Evolutionary conservation across 1,140 invertebrate genomes (phyloP).

Genomic region (Dysdera silvatica): DNA sequence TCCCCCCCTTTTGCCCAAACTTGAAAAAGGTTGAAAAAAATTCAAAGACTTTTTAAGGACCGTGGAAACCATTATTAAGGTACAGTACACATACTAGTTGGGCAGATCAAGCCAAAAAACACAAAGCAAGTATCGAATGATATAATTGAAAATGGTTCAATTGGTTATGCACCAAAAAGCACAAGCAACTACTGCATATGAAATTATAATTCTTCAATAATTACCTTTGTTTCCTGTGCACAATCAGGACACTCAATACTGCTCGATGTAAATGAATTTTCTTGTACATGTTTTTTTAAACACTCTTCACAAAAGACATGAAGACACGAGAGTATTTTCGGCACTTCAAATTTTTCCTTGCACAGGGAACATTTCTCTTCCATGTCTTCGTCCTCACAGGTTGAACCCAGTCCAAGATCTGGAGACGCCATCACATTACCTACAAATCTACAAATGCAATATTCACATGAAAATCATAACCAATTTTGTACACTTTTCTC

Average conservation of each 20-base stretch:
- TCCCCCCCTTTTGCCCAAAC: too few relatives aligned
- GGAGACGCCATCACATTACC: conserved; percentile 29
- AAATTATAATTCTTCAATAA: conserved; percentile 11
- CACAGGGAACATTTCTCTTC: conserved; percentile 44
- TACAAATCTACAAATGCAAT: neutral
- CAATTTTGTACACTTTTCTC: too few relatives aligned
- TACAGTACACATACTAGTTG: too few relatives aligned
- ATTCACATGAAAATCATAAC: too few relatives aligned
- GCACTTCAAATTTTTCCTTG: conserved; percentile 62
- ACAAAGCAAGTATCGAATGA: too few relatives aligned
- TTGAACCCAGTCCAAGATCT: conserved; percentile 23
- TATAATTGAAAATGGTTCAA: too few relatives aligned
- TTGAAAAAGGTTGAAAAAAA: too few relatives aligned
- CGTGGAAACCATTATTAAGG: too few relatives aligned
- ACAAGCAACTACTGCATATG: too few relatives aligned
- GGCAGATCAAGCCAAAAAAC: too few relatives aligned
- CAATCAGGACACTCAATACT: conserved; percentile 61
- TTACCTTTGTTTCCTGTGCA: conserved; percentile 69
- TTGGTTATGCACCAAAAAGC: too few relatives aligned
- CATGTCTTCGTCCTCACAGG: conserved; percentile 30
- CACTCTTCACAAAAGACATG: conserved; percentile 88
- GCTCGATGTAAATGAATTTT: conserved; percentile 45
- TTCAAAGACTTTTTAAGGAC: too few relatives aligned
- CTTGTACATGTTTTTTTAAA: conserved; percentile 62
- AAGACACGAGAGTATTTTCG: conserved; percentile 78